phyloP scores from a whole-genome alignment of 2,797 vertebrate genomes.

The Poeciliopsis turneri region DNA sequence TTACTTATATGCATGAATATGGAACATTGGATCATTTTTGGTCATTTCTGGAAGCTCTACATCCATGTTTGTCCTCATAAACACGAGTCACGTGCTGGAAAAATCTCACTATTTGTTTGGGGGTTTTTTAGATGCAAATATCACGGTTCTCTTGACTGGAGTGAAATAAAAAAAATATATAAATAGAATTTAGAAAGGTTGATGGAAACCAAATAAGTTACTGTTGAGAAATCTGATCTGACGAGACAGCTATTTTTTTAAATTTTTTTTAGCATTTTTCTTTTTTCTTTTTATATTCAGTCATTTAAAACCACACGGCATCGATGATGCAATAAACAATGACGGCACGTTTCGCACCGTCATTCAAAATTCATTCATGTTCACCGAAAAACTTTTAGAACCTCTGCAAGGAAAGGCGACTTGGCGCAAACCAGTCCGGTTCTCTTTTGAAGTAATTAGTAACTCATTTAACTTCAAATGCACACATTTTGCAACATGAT shows the following conservation, averaged over 20 bases:
- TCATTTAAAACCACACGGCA: not conserved
- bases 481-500: slow-evolving; percentile 2
- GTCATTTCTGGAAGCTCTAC: slow-evolving; percentile 3
- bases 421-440: not conserved
- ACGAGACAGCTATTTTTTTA: not conserved
- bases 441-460: too few relatives aligned
- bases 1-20: slow-evolving; percentile 10
- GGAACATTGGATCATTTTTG: not conserved
- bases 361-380: slow-evolving; percentile 55
- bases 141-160: slow-evolving; percentile 21
- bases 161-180: not conserved
- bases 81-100: not conserved
- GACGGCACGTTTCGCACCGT: not conserved
- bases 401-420: slow-evolving; percentile 9
- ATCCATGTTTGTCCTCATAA: not conserved
- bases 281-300: too few relatives aligned
- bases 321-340: not conserved
- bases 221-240: not conserved
- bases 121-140: not conserved
- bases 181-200: not conserved
- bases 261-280: not conserved
- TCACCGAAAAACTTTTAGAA: slow-evolving; percentile 43
- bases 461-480: slow-evolving; percentile 17
- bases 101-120: not conserved
- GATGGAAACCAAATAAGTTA: not conserved